These are phyloP conservation scores for Pentalonia nigronervosa DNA, from an alignment of 1,140 invertebrate species.

Conservation along the genomic window DNA sequence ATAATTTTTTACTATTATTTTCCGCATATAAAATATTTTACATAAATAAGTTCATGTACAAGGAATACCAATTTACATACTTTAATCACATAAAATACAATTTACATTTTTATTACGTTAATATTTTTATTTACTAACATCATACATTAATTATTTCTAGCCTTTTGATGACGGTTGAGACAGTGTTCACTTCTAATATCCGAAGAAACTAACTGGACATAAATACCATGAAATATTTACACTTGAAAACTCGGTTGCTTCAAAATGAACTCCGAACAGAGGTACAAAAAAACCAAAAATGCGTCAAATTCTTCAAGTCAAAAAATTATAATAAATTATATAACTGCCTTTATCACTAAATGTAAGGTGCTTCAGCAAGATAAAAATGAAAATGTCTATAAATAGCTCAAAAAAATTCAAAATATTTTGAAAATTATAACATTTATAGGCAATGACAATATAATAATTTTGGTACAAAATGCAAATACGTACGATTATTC, in stretches of 20 bases:
- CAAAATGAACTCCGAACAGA: not conserved
- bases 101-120: not conserved
- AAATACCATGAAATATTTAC: not conserved
- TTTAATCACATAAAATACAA: not conserved
- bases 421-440: no score
- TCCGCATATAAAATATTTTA: not conserved
- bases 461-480: no score
- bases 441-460: no score
- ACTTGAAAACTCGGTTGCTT: not conserved
- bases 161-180: not conserved
- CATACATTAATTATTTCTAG: not conserved
- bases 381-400: no score
- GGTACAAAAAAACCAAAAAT: not conserved
- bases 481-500: no score
- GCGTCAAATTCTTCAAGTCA: not conserved
- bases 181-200: not conserved
- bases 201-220: not conserved
- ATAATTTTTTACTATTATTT: not conserved
- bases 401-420: no score
- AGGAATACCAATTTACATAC: not conserved
- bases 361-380: not conserved
- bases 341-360: not conserved
- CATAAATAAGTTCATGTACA: not conserved
- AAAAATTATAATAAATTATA: not conserved
- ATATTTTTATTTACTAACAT: not conserved